These are phyloP conservation scores for Threskiornis aethiopicus DNA, from an alignment of 2,797 vertebrate genomes.

Conservation along the genomic window DNA sequence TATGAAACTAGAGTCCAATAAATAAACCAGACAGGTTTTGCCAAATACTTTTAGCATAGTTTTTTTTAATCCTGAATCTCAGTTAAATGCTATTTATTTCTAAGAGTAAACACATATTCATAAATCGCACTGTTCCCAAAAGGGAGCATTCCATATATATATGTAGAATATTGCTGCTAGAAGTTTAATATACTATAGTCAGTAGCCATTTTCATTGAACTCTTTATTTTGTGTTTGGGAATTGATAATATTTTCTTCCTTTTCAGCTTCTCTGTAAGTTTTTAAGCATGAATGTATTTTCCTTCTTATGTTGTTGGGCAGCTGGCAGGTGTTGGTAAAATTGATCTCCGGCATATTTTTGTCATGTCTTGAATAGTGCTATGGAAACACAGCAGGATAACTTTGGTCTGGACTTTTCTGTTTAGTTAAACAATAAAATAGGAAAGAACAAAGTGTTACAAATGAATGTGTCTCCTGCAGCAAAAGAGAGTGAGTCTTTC, in stretches of 20 bases:
- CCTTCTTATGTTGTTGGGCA: neutral
- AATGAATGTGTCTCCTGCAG: neutral
- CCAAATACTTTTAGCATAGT: neutral
- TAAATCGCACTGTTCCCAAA: neutral
- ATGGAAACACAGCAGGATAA: neutral
- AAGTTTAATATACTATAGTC: neutral
- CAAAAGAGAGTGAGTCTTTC: neutral
- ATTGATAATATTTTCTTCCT: neutral
- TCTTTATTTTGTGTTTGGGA: neutral
- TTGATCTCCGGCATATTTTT: neutral
- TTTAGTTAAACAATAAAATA: slow-evolving; percentile 39
- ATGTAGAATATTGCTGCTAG: neutral
- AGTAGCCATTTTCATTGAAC: neutral
- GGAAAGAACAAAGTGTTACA: neutral
- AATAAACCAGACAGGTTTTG: neutral
- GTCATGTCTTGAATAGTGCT: neutral
- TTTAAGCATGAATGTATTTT: neutral
- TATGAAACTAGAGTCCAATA: neutral
- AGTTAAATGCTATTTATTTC: neutral
- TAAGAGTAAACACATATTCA: neutral
- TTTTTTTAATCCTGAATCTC: neutral
- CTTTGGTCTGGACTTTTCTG: neutral
- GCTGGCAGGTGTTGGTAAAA: neutral
- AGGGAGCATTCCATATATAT: neutral
- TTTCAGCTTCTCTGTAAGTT: neutral